These are phyloP conservation scores for Geococcyx californianus DNA, from an alignment of 2,113 vertebrate genomes.

Conservation along the genomic window DNA sequence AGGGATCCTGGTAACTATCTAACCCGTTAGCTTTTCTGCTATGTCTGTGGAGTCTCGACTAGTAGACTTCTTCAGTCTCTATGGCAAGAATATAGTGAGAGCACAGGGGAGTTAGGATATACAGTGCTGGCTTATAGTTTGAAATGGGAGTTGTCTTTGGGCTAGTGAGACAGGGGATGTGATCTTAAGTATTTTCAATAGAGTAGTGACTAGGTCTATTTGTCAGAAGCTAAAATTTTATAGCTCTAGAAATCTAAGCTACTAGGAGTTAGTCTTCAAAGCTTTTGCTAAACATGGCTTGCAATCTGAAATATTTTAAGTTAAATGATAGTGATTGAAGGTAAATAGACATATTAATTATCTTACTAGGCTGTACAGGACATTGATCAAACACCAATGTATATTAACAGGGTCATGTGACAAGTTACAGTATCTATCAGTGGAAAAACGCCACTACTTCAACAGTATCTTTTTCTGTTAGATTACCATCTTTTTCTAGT, in stretches of 20 bases:
- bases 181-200: not conserved
- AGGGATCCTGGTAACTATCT: not conserved
- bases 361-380: not conserved
- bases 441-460: not conserved
- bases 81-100: not conserved
- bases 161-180: not conserved
- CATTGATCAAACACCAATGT: not conserved
- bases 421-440: not conserved
- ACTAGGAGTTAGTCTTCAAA: not conserved
- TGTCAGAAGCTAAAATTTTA: not conserved
- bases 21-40: not conserved
- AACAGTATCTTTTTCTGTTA: not conserved
- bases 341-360: not conserved
- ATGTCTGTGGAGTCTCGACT: not conserved
- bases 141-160: not conserved
- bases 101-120: not conserved
- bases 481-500: not conserved
- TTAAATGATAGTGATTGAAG: not conserved
- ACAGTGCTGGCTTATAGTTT: not conserved
- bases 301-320: not conserved
- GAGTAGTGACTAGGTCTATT: not conserved
- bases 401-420: not conserved
- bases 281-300: not conserved
- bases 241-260: not conserved
- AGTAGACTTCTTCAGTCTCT: not conserved